A percentile compares a stretch with the other conserved stretches of the same genome.
phyloP scores from a whole-genome alignment of 2,888 invertebrate genomes.

The Polia nebulosa region DNA sequence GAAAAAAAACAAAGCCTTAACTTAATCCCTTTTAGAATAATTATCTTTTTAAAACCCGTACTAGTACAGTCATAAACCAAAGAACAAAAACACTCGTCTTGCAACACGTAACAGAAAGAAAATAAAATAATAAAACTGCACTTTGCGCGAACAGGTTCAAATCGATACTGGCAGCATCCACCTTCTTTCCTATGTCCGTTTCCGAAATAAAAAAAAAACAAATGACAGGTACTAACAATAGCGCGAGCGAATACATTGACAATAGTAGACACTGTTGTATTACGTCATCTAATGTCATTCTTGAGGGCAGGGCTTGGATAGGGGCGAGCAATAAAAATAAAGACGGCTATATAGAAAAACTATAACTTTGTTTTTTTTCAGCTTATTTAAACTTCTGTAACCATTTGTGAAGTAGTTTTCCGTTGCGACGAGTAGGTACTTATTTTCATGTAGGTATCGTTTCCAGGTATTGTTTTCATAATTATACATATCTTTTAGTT shows the following conservation, averaged over 20 bases:
- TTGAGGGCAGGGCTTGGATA: conserved; percentile 20
- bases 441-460: conserved; percentile 1
- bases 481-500: conserved; percentile 3
- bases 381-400: not conserved
- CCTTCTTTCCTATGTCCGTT: conserved; percentile 86
- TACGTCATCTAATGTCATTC: conserved; percentile 60
- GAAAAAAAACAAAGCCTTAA: conserved; percentile 32
- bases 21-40: not conserved
- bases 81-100: conserved; percentile 21
- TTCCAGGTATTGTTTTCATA: too few relatives aligned
- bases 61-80: conserved; percentile 40
- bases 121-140: conserved; percentile 76
- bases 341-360: not conserved
- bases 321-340: conserved; percentile 35
- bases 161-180: conserved; percentile 81
- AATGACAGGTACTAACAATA: conserved; percentile 82
- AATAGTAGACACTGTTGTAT: conserved; percentile 60
- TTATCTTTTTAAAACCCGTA: not conserved
- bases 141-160: conserved; percentile 87
- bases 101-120: conserved; percentile 8
- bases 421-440: not conserved
- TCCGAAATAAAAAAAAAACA: conserved; percentile 82
- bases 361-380: not conserved
- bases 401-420: not conserved
- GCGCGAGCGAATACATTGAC: conserved; percentile 69